Evolutionary conservation across 2,797 vertebrate species (phyloP), one percentile per base, ranked within the genome.

Genomic region (Platalea minor): DNA sequence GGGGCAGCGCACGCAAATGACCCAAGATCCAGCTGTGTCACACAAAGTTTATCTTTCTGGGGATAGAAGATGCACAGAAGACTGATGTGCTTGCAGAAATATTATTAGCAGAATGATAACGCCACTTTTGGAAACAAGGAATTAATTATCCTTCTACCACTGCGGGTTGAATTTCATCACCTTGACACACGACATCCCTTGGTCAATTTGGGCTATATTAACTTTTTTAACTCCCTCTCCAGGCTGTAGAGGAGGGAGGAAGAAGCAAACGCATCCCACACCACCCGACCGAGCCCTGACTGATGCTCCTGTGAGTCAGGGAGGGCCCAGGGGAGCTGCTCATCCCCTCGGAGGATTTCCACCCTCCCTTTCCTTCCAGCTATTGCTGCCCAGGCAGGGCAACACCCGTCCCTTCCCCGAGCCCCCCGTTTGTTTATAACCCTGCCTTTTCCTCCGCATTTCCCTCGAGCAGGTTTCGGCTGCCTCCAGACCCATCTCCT

Each of bases 291-390:
- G 2, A 56, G 37, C 43, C 35, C 25, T 3, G 2, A 11, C 26
- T 5, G 37, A 84, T 39, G 67, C 41, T 79, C 45, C n/a, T 21
- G 61, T 1, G 0, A 50, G 29, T 3, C 5, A 6, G 48, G 82
- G 28, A 85, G 78, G 23, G 33, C 43, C 69, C 2, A 3, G 50
- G 29, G 69, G 46, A 77, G 15, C 16, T 1, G 8, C 86, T 61
- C 45, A 5, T 59, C 70, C 45, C 57, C 59, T 64, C 3, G 2
- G 35, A 89, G 20, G 57, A 81, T 70, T 60, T 63, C 60, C 73
- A 86, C 89, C 93, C 86, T 84, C 84, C 86, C 64, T 92, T 95
- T 93, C 96, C 93, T 96, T 95, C 96, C 96, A 70, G 69, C 26
- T 39, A 85, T 86, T 78, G 84, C 94, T 54, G 39, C 91, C 86